Base-by-base conservation (phyloP, 2,888 invertebrate genomes). In the Harpalus rubripes region DNA sequence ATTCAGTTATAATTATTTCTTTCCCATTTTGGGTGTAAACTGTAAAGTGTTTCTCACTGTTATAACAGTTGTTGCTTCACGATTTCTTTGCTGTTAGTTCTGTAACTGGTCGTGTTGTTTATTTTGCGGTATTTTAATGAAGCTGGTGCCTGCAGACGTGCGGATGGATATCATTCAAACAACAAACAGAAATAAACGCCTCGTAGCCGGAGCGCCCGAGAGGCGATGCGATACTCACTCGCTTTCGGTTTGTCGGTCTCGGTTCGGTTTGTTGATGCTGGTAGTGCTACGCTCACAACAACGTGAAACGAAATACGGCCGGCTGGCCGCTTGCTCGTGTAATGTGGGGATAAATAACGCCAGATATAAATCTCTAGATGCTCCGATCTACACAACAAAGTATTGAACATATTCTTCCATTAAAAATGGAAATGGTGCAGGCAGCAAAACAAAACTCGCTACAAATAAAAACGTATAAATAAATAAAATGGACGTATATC, bases 301-400 rank as follows among this genome's bases (percentile, higher is more conserved):
- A 80, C 7, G 61, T 32, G 32, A 8, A 80, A 80, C 80, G 80
- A 80, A 80, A 80, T 80, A 80, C 80, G 80, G 61, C 39, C 80
- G 80, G 5, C 15, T 18, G 80, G 61, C 22, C 80, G 80, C 41
- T 16, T 39, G 61, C 61, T 80, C 61, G 61, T 59, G 61, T 80
- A 80, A 80, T 80, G 80, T 41, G 80, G 39, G 41, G 39, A 80
- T 80, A 80, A 80, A 80, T 80, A 80, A 80, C 61, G 61, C 8
- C 12, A 32, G 61, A 61, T 80, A 61, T 80, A 80, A 80, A 80
- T 80, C 80, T 61, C 76, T 56, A 52, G 10, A 52, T 52, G 10
- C 10, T 8, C 44, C 44, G 10, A 52, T 52, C 44, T 52, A 52
- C 44, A 52, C 44, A 32, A 32, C 32, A 32, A 32, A 32, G 32